Evolutionary conservation across 2,888 invertebrate genomes (phyloP).

Genomic region (Cerastis leucographa): DNA sequence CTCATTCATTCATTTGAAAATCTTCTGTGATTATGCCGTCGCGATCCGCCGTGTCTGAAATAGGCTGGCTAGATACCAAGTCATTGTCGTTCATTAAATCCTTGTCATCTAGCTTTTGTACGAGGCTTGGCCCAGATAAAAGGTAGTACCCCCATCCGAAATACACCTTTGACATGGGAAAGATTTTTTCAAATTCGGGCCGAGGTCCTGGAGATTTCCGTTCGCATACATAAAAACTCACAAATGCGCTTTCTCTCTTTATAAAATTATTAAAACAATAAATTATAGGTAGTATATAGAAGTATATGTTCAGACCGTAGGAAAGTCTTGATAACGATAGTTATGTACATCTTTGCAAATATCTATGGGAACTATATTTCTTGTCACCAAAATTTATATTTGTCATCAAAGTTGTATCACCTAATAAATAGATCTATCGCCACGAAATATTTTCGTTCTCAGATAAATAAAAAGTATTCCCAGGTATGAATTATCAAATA

Average conservation of each 20-base stretch:
- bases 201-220: background rate
- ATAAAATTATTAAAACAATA: background rate
- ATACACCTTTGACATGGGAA: background rate
- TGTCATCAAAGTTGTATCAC: too few species aligned
- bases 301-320: too few species aligned
- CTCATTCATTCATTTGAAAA: background rate
- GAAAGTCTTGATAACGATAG: too few species aligned
- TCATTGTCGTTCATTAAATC: background rate
- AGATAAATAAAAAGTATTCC: too few species aligned
- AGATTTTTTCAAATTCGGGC: background rate
- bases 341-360: too few species aligned
- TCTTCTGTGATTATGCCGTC: background rate
- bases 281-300: too few species aligned
- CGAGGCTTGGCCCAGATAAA: background rate
- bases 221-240: background rate
- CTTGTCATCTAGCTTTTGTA: background rate
- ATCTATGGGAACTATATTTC: too few species aligned
- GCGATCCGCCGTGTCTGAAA: background rate
- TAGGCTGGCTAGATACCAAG: background rate
- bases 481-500: too few species aligned
- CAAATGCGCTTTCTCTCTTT: background rate
- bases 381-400: too few species aligned
- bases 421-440: too few species aligned
- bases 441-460: too few species aligned
- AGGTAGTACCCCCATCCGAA: background rate